phyloP scores from a whole-genome alignment of 2,797 vertebrate genomes.

The Muscicapa comitata region DNA sequence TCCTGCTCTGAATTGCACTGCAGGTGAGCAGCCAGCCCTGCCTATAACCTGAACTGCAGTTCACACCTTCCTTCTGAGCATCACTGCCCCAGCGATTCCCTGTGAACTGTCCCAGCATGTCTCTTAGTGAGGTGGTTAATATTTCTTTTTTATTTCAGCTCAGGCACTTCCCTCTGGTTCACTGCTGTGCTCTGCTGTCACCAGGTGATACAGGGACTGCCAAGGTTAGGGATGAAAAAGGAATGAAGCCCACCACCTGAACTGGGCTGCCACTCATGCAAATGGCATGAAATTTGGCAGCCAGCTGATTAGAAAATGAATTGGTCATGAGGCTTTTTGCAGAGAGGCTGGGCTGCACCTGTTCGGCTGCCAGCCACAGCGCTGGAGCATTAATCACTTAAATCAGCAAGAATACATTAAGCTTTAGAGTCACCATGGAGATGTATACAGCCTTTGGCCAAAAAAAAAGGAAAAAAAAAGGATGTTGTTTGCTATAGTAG shows the following conservation, averaged over 20 bases:
- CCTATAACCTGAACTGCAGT: fast-evolving
- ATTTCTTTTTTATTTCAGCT: background rate
- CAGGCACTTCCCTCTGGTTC: background rate
- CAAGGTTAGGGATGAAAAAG: background rate
- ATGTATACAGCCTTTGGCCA: slow-evolving; percentile 12
- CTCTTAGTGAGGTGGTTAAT: background rate
- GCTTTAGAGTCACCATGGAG: slow-evolving; percentile 60
- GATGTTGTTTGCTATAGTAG: background rate
- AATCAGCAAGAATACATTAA: slow-evolving; percentile 61
- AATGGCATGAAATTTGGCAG: background rate
- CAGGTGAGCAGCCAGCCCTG: background rate
- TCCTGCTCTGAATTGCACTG: background rate
- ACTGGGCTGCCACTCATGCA: background rate
- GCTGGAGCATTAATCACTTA: slow-evolving; percentile 56
- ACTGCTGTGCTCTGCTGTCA: background rate
- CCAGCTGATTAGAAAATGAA: background rate
- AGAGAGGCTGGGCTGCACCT: slow-evolving; percentile 32
- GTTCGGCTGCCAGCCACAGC: background rate
- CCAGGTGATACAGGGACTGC: background rate
- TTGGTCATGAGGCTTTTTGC: slow-evolving; percentile 14
- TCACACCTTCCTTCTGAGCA: background rate
- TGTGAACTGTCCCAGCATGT: background rate
- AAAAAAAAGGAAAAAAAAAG: background rate
- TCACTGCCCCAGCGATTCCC: background rate
- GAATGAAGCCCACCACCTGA: background rate